Percentiles rank a stretch among this genome's conserved stretches.
Evolutionary conservation across 2,888 invertebrate genomes (phyloP).

Genomic region (Drosophila fungiperda): DNA sequence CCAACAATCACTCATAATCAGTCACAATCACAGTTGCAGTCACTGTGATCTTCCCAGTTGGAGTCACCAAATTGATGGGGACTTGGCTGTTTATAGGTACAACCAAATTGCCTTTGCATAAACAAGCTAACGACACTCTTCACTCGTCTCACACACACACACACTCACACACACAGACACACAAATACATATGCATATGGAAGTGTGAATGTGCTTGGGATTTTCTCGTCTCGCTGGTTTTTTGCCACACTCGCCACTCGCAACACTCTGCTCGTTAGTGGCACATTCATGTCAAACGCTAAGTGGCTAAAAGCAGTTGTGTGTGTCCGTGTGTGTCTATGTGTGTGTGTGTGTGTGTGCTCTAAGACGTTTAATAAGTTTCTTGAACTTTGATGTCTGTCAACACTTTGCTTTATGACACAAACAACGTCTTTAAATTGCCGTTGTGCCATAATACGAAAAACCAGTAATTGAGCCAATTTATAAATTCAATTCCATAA

Average conservation of each 20-base stretch:
- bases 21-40: not conserved
- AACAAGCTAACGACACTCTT: conserved; percentile 37
- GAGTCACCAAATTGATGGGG: not conserved
- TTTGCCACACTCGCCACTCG: conserved; percentile 44
- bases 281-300: conserved; percentile 69
- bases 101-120: conserved; percentile 33
- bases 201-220: conserved; percentile 12
- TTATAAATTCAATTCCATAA: not conserved
- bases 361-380: conserved; percentile 61
- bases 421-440: conserved; percentile 37
- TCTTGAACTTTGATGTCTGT: conserved; percentile 63
- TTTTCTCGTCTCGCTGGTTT: conserved; percentile 24
- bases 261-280: conserved; percentile 67
- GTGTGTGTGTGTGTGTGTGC: conserved; percentile 1
- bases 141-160: conserved; percentile 3
- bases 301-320: conserved; percentile 53
- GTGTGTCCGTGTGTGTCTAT: not conserved
- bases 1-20: conserved; percentile 1
- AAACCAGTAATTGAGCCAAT: conserved; percentile 1
- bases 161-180: conserved; percentile 1
- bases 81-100: conserved; percentile 1
- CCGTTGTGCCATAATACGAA: not conserved
- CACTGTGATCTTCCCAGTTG: not conserved
- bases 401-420: conserved; percentile 41
- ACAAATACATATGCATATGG: conserved; percentile 1